phyloP scores from a whole-genome alignment of 1,140 invertebrate species.

The Diplogasteroides magnus region DNA sequence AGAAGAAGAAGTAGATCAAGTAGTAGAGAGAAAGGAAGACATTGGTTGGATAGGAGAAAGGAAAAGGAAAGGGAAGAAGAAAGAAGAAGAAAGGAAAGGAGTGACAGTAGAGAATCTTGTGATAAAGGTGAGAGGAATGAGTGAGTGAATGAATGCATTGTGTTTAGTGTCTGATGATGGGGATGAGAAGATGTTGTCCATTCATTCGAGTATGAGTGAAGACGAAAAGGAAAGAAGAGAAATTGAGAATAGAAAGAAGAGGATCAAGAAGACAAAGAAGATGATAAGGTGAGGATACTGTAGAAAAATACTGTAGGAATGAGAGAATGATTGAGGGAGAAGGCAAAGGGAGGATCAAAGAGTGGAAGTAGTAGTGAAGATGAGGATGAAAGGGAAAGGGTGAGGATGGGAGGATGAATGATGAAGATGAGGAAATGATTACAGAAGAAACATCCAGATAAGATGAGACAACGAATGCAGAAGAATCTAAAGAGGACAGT shows the following conservation, averaged over 20 bases:
- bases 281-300: slow-evolving; percentile 25
- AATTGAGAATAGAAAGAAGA: slow-evolving; percentile 50
- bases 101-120: slow-evolving; percentile 1
- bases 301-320: no score
- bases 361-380: slow-evolving; percentile 19
- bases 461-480: slow-evolving; percentile 44
- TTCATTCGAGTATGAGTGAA: slow-evolving; percentile 47
- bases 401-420: slow-evolving; percentile 6
- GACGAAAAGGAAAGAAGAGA: slow-evolving; percentile 49
- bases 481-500: slow-evolving; percentile 47
- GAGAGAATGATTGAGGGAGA: slow-evolving; percentile 1
- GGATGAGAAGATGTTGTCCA: slow-evolving; percentile 22
- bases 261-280: slow-evolving; percentile 42
- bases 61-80: not conserved
- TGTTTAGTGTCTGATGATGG: not conserved
- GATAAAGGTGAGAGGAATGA: no score
- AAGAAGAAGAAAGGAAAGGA: not conserved
- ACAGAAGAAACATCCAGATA: slow-evolving; percentile 13
- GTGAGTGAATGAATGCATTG: not conserved
- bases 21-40: no score
- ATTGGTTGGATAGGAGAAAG: no score
- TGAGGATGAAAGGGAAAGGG: slow-evolving; percentile 17
- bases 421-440: slow-evolving; percentile 4
- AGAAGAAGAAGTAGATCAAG: not conserved
- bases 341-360: not conserved